A percentile compares a stretch with the other conserved stretches of the same genome.
Conservation (phyloP, 2,797 vertebrate genomes). For the Mus minutoides region DNA sequence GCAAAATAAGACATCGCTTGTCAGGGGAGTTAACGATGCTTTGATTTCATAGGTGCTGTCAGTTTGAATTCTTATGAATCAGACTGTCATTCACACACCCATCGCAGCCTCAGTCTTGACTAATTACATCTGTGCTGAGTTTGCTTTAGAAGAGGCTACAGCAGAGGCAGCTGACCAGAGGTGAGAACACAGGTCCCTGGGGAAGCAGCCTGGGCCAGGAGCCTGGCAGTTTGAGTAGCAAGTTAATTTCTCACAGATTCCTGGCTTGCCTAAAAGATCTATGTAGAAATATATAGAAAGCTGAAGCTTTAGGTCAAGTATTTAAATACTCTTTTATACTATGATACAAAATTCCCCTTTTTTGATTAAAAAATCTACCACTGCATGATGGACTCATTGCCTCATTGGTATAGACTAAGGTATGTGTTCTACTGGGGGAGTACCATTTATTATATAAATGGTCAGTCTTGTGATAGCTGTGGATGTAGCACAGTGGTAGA, state of each 20-base stretch:
- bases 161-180: neutral
- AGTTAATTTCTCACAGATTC: neutral
- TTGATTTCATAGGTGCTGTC: neutral
- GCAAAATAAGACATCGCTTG: neutral
- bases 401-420: neutral
- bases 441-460: neutral
- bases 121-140: neutral
- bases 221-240: neutral
- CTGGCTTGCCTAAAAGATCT: conserved; percentile 9
- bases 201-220: neutral
- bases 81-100: neutral
- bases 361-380: neutral
- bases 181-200: neutral
- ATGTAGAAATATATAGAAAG: neutral
- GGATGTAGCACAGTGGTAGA: neutral
- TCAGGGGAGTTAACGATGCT: neutral
- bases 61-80: neutral
- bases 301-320: conserved; percentile 37
- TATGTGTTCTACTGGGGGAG: neutral
- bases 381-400: neutral
- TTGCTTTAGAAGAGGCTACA: neutral
- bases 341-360: neutral
- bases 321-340: neutral
- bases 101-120: neutral
- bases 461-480: neutral